Base-by-base conservation (phyloP, 2,113 vertebrate genomes). In the Dolichallabes microphthalmus region DNA sequence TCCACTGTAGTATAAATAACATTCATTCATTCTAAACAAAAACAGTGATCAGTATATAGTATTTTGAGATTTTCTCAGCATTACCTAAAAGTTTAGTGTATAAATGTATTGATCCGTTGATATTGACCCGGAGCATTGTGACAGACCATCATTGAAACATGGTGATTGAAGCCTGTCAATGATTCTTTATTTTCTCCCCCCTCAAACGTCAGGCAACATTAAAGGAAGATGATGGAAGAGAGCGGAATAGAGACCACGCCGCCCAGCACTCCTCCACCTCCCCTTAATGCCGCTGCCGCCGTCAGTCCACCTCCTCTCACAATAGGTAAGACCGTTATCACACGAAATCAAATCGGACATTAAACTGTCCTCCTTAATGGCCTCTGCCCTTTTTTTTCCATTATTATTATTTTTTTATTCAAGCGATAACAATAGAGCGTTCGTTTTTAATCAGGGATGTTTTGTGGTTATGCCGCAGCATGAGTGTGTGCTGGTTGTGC, bases 221-320 rank as follows among this genome's bases (percentile, higher is more conserved):
- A 0, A 89, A 82, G 86, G 82, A 98, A 96, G 90, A 99, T 99
- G 98, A 99, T 99, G 98, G 97, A 99, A 96, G 97, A 99, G 92
- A 99, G 97, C 84, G 97, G 97, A 86, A 96, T 98, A 92, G 98
- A 99, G 93, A 96, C 94, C 0, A 98, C 97, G 0, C 97, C 97
- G 0, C 97, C 97, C 2, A 91, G 92, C n/a, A 97, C 95, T 0
- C 97, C 97, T 0, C 94, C 95, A 1, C 94, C 92, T 22, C 93
- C 89, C 52, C 75, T 83, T 32, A 90, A 78, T 32, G 57, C 88
- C 11, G 87, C 89, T 0, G 7, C 88, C 30, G 2, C 90, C 4
- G 73, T 83, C 19, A 71, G 92, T 20, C n/a, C 91, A 7, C 77
- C 93, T 1, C 89, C 96, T 3, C n/a, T 92, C 60, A 90, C 94